A percentile compares a stretch with the other conserved stretches of the same genome.
phyloP scores from a whole-genome alignment of 2,888 invertebrate species.

The Plebejus anna region DNA sequence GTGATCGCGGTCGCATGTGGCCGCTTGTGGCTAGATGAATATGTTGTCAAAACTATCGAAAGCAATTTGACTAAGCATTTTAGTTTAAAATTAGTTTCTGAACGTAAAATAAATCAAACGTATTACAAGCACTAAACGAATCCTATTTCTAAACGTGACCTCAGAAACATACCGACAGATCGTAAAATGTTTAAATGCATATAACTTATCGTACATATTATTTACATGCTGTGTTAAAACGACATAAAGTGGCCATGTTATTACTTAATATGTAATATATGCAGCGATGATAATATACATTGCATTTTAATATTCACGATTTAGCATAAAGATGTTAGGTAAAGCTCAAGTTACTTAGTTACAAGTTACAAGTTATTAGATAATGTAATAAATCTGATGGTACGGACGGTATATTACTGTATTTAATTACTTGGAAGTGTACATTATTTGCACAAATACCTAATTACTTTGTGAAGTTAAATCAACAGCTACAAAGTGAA shows the following conservation, averaged over 20 bases:
- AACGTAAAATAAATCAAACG: neutral
- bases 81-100: neutral
- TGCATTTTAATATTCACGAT: neutral
- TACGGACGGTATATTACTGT: too few relatives aligned
- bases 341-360: neutral
- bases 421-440: too few relatives aligned
- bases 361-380: neutral
- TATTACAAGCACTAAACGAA: neutral
- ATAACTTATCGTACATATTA: conserved; percentile 8
- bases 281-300: conserved; percentile 2
- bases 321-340: neutral
- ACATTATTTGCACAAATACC: too few relatives aligned
- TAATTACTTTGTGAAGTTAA: too few relatives aligned
- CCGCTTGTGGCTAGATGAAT: too few relatives aligned
- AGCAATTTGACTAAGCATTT: too few relatives aligned
- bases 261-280: neutral
- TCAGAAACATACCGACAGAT: conserved; percentile 7
- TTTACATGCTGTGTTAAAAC: conserved; percentile 7
- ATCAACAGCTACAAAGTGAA: too few relatives aligned
- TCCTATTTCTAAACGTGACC: conserved; percentile 7
- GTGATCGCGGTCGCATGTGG: too few relatives aligned
- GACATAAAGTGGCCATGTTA: conserved; percentile 10
- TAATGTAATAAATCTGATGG: neutral
- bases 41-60: too few relatives aligned
- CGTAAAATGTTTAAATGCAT: conserved; percentile 12